Evolutionary conservation across 2,113 vertebrate genomes (phyloP).

Genomic region (Nothoprocta pentlandii): DNA sequence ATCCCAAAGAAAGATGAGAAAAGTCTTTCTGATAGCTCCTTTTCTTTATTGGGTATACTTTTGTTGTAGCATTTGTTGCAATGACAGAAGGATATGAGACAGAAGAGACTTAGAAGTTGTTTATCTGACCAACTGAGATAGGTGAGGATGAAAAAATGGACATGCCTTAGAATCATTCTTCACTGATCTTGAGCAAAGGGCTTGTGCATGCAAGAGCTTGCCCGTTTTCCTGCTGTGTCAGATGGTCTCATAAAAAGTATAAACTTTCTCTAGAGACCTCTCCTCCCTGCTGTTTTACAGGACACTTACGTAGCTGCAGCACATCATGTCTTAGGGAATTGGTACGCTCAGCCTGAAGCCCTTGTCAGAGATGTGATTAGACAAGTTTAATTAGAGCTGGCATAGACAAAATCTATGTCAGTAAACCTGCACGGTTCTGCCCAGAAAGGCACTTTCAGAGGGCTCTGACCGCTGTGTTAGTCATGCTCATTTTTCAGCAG

Average conservation of each 20-base stretch:
- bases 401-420: constrained; percentile 11
- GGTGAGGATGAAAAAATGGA: background rate
- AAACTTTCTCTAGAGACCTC: background rate
- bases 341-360: constrained; percentile 14
- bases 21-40: background rate
- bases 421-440: constrained; percentile 12
- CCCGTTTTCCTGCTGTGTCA: background rate
- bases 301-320: background rate
- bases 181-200: background rate
- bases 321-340: constrained; percentile 14
- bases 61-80: background rate
- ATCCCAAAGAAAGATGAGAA: background rate
- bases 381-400: constrained; percentile 55
- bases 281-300: background rate
- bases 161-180: background rate
- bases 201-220: background rate
- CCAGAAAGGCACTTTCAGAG: constrained; percentile 28
- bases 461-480: constrained; percentile 5
- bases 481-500: constrained; percentile 11
- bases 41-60: background rate
- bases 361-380: constrained; percentile 50
- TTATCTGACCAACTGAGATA: background rate
- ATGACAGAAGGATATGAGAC: background rate
- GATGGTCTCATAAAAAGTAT: background rate
- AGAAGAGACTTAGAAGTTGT: background rate